Evolutionary conservation across 2,888 invertebrate genomes (phyloP).

Genomic region (Heliconius ethilla): DNA sequence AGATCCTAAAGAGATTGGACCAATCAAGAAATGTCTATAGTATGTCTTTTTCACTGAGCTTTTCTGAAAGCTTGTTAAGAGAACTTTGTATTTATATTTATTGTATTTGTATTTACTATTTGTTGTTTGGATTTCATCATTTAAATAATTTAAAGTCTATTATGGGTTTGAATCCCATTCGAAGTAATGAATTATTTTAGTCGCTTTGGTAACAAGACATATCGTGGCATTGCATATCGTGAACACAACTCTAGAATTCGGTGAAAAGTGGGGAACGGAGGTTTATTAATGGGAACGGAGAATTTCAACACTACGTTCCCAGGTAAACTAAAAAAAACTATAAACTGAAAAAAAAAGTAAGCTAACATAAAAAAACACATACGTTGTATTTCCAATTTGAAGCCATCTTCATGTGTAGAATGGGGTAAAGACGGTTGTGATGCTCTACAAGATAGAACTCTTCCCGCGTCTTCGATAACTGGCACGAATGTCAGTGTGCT

Average conservation of each 20-base stretch:
- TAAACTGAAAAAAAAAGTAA: no score
- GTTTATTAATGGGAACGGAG: no score
- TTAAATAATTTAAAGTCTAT: not conserved
- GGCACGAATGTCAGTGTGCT: constrained; percentile 85
- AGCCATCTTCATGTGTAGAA: constrained; percentile 83
- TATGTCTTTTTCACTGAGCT: constrained; percentile 7
- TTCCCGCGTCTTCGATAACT: constrained; percentile 83
- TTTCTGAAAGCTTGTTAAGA: constrained; percentile 7
- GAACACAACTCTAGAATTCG: no score
- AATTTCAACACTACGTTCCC: no score
- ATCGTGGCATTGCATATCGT: no score
- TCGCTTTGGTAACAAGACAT: no score
- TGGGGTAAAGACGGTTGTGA: constrained; percentile 72
- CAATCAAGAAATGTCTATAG: constrained; percentile 21
- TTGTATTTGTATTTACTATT: not conserved
- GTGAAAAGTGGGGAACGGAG: no score
- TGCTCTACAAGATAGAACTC: constrained; percentile 75
- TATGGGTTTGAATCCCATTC: no score
- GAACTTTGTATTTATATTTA: constrained; percentile 6
- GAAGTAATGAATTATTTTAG: no score
- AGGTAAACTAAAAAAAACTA: no score
- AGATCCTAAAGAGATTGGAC: constrained; percentile 19
- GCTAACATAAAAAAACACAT: constrained; percentile 62
- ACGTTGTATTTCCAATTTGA: constrained; percentile 87
- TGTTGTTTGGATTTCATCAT: not conserved